A percentile compares a stretch with the other conserved stretches of the same genome.
Conservation (phyloP, 2,888 invertebrate genomes). For the Thymelicus lineola region DNA sequence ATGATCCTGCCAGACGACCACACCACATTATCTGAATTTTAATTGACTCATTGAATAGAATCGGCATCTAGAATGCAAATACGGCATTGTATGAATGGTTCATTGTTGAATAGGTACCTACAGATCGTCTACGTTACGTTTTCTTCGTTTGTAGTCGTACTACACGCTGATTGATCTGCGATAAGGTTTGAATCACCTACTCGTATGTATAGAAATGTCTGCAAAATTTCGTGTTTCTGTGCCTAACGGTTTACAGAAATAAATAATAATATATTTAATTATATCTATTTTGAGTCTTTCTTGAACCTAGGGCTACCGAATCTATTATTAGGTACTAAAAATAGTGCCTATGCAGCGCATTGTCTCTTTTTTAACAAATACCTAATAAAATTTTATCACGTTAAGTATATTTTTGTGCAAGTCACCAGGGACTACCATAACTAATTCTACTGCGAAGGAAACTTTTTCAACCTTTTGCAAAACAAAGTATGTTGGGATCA, state of each 20-base stretch:
- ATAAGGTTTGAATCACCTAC: background rate
- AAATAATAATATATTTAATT: no score
- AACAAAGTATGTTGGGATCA: background rate
- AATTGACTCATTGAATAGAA: conserved; percentile 77
- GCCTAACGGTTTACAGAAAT: no score
- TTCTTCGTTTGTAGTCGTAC: conserved; percentile 9
- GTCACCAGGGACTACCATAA: background rate
- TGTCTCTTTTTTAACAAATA: no score
- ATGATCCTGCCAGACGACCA: conserved; percentile 72
- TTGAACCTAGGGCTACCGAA: no score
- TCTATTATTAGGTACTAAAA: no score
- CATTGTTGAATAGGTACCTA: conserved; percentile 50
- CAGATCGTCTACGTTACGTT: conserved; percentile 17
- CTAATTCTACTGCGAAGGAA: background rate
- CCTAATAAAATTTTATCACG: no score
- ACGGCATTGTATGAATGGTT: conserved; percentile 65
- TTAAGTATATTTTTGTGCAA: background rate
- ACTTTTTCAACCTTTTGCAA: background rate
- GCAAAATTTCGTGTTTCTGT: background rate
- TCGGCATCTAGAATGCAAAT: conserved; percentile 69
- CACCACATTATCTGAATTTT: conserved; percentile 74
- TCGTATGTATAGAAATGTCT: background rate
- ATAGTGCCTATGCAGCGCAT: no score
- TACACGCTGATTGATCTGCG: conserved; percentile 1
- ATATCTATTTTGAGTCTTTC: no score